These are phyloP conservation scores for Bruchidius siliquastri DNA, from an alignment of 2,888 invertebrate genomes.

Conservation along the genomic window DNA sequence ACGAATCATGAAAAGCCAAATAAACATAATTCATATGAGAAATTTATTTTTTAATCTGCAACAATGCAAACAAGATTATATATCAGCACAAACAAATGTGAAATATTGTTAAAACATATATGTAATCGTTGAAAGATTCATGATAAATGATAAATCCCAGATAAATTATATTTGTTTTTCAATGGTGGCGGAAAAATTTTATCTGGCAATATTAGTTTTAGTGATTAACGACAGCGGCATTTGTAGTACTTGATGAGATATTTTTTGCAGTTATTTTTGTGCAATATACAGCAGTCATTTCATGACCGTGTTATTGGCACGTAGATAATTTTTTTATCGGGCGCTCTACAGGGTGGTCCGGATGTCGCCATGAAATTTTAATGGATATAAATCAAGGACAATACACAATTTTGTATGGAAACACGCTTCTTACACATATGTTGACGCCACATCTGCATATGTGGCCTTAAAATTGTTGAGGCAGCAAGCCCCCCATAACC, in stretches of 20 bases:
- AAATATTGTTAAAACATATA: neutral
- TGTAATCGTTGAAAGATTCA: neutral
- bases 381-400: no score
- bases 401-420: no score
- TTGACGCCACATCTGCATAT: no score
- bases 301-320: no score
- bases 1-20: constrained; percentile 5
- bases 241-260: neutral
- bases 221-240: neutral
- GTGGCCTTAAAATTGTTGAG: no score
- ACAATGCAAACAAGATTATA: neutral
- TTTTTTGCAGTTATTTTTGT: no score
- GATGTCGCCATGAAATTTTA: no score
- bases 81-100: neutral
- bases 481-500: no score
- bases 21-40: neutral
- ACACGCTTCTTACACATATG: no score
- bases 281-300: no score
- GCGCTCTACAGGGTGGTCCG: no score
- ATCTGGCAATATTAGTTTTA: neutral
- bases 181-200: neutral
- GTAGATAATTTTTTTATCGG: no score
- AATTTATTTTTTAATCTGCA: neutral
- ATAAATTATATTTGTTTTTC: neutral
- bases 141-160: neutral